Base-by-base conservation (phyloP, 23 tunicate genomes). In the Clavelina lepadiformis region DNA sequence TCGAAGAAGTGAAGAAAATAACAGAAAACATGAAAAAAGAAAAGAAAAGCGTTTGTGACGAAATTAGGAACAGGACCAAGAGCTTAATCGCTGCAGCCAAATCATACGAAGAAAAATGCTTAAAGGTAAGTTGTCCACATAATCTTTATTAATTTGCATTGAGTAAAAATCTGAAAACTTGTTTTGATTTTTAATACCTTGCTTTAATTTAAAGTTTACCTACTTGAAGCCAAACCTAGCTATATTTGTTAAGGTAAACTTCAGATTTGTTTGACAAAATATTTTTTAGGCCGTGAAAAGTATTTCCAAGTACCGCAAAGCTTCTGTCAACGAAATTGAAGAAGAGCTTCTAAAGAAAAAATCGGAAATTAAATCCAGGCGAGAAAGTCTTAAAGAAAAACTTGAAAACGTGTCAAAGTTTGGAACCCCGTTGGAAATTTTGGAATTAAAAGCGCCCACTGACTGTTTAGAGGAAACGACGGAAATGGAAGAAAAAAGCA, bases 391-490 rank as follows among this genome's bases (percentile, higher is more conserved):
- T 1, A 37, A 38, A 26, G 4, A 38, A 1, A 38, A 65, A 38
- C 38, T 32, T 28, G 38, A 38, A 2, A 11, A 41, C 11, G 59
- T 68, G 2, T 28, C 51, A 1, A 32, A 25, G 18, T 49, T 44
- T 20, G 73, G 73, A 47, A 68, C 73, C 1, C 73, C 73, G 15
- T 27, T 46, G 28, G 73, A 68, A 47, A 68, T 68, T 28, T 35
- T 68, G 8, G 23, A 28, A 2, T 60, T 68, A 5, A 68, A 51
- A 68, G 8, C 52, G 13, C 29, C 6, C 3, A 22, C 34, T 3
- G 73, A 68, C 31, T 41, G 51, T 27, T 25, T 68, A 26, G 73
- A 68, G 28, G 61, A 13, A 5, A 24, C 30, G n/a, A 3, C 2
- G 15, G n/a, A n/a, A n/a, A n/a, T n/a, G n/a, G n/a, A n/a, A n/a